Evolutionary conservation across 2,888 invertebrate species (phyloP), one percentile per base, ranked within the genome.

Genomic region (Mactromeris polynyma): DNA sequence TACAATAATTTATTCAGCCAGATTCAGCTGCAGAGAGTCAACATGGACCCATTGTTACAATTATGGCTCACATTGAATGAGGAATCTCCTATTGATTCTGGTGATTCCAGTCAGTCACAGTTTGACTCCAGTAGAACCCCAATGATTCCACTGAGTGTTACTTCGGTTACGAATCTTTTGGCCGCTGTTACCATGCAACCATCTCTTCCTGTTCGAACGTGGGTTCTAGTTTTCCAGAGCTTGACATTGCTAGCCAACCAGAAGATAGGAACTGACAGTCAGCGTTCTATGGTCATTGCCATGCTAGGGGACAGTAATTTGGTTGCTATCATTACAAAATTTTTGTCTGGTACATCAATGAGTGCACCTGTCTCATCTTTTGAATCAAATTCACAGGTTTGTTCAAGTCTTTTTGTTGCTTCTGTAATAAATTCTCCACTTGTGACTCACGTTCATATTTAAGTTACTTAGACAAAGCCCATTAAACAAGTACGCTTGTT

Each of bases 61-160:
- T 97, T 99, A 93, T 99, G 99, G 98, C 97, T 99, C 91, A 98
- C 98, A 2, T 97, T 99, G 90, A 98, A 98, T 93, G 97, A 97
- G 97, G 98, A 97, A 96, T 91, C 95, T 38, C 90, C 94, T n/a
- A 85, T 89, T 2, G 94, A 95, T 36, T 94, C 94, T 31, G 94
- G 94, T 36, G 95, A 95, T 36, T 31, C 84, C n/a, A 92, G 91
- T 33, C 93, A 92, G 79, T 83, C 93, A 21, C 87, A 86, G 38
- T 96, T 96, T 92, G 95, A 96, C 91, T 91, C 96, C 6, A 93
- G 93, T 64, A 90, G 95, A 6, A 87, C 93, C 9, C 98, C 98
- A 0, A 97, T 97, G 86, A 98, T 98, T 91, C 97, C 97, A 0
- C 97, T 98, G 73, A 98, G 97, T 83, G 97, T 97, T 0, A 89